These are phyloP conservation scores for Chloropsis hardwickii DNA, from an alignment of 2,113 vertebrate species.

Conservation along the genomic window DNA sequence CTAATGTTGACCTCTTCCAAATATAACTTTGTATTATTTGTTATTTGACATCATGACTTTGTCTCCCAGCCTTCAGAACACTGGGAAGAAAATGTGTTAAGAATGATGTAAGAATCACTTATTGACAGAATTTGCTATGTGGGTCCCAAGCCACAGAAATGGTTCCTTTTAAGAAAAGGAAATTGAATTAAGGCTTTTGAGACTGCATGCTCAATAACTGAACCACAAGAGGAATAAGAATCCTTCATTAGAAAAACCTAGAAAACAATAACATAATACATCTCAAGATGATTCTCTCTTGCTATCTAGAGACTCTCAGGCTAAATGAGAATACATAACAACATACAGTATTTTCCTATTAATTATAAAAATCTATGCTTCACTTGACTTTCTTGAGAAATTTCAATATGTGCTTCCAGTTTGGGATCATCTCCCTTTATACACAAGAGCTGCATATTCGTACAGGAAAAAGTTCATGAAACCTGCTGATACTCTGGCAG, in stretches of 20 bases:
- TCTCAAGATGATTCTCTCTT: neutral
- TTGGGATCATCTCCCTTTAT: neutral
- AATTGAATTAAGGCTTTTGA: neutral
- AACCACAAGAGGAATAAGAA: neutral
- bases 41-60: neutral
- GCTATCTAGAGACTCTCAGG: neutral
- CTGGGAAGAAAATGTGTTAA: neutral
- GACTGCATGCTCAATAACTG: neutral
- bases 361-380: neutral
- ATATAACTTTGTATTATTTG: neutral
- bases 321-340: neutral
- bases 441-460: neutral
- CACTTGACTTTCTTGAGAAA: neutral
- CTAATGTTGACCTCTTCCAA: neutral
- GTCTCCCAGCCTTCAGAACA: neutral
- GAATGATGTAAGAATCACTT: neutral
- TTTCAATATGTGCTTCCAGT: neutral
- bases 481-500: neutral
- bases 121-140: neutral
- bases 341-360: neutral
- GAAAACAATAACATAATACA: neutral
- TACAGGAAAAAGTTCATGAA: neutral
- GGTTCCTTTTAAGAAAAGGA: neutral
- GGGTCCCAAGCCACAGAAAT: neutral
- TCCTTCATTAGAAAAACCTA: neutral